Evolutionary conservation across 2,888 invertebrate genomes (phyloP).

Genomic region (Leptothorax acervorum): DNA sequence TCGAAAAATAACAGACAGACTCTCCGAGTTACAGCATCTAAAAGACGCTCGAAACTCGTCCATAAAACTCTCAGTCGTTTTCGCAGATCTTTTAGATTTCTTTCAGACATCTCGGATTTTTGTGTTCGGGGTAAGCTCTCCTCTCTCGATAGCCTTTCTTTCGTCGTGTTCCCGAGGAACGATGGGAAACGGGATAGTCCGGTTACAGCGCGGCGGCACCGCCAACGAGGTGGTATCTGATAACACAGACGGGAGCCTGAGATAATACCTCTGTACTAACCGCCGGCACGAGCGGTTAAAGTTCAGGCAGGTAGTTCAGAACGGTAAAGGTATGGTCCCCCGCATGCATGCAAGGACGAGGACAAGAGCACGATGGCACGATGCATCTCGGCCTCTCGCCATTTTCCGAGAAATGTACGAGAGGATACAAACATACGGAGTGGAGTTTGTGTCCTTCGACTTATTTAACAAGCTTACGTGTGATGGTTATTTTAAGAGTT

Average conservation of each 20-base stretch:
- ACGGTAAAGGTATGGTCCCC: constrained; percentile 52
- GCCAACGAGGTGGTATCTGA: constrained; percentile 63
- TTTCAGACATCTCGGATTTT: constrained; percentile 19
- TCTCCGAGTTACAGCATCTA: neutral
- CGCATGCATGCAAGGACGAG: constrained; percentile 50
- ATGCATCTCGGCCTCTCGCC: constrained; percentile 7
- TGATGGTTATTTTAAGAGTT: constrained; percentile 2
- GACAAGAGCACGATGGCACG: constrained; percentile 17
- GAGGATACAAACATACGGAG: neutral
- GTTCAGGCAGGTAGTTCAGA: constrained; percentile 55
- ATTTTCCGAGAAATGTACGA: constrained; percentile 21
- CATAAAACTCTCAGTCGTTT: neutral
- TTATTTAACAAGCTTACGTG: constrained; percentile 2
- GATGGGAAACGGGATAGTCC: constrained; percentile 28
- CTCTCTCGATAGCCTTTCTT: constrained; percentile 34
- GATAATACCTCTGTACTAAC: constrained; percentile 72
- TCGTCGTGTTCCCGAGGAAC: constrained; percentile 12
- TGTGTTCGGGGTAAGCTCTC: constrained; percentile 8
- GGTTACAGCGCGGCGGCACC: constrained; percentile 54
- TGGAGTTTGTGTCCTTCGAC: constrained; percentile 23
- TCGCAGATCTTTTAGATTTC: constrained; percentile 15
- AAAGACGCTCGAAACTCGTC: neutral
- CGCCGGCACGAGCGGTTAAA: constrained; percentile 67
- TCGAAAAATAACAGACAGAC: constrained; percentile 25
- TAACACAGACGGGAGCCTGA: constrained; percentile 68